These are phyloP conservation scores for Hoplostethus atlanticus DNA, from an alignment of 2,797 vertebrate species.

Conservation along the genomic window DNA sequence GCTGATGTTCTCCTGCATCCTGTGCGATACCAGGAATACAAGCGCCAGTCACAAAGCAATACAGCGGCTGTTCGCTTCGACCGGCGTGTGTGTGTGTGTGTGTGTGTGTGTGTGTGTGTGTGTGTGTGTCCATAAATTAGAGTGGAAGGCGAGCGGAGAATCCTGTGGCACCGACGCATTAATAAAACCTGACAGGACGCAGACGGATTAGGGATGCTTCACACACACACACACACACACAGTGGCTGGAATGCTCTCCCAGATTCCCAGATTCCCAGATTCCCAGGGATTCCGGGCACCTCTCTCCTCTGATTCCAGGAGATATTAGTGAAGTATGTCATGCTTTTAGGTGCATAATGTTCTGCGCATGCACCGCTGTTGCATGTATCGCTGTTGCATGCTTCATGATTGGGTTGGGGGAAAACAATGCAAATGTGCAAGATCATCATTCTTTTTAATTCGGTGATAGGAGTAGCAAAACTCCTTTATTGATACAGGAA, in stretches of 20 bases:
- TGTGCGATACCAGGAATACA: conserved; percentile 1
- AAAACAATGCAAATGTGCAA: no score
- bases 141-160: conserved; percentile 2
- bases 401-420: no score
- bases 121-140: conserved; percentile 6
- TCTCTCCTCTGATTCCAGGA: background rate
- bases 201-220: conserved; percentile 5
- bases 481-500: no score
- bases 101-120: no score
- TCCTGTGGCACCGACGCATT: background rate
- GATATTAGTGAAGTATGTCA: background rate
- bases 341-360: no score
- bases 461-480: no score
- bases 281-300: background rate
- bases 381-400: no score
- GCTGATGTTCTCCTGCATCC: background rate
- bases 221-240: no score
- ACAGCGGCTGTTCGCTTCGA: background rate
- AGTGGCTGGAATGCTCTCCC: background rate
- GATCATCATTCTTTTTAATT: no score
- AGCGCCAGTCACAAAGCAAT: conserved; percentile 3
- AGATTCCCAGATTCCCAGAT: background rate
- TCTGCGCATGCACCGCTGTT: no score
- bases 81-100: background rate
- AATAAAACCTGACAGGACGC: conserved; percentile 15